Evolutionary conservation across 2,113 vertebrate species (phyloP), one percentile per base, ranked within the genome.

Genomic region (Dendrocopos noguchii): DNA sequence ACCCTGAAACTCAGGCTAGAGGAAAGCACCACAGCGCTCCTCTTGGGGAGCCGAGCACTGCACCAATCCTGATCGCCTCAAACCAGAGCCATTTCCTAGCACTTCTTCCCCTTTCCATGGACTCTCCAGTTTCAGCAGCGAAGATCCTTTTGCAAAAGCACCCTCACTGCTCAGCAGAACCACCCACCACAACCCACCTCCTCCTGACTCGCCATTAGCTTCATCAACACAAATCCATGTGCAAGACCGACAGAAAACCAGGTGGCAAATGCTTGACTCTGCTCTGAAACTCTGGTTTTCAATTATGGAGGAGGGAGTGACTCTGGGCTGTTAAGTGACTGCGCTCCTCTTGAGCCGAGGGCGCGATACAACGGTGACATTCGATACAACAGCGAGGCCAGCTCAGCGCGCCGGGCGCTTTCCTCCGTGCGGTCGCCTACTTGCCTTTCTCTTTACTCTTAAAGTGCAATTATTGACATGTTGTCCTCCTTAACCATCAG

Each of bases 401-500:
- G 79, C 44, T 9, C 80, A 29, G 87, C 1, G 2, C 4, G 75
- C 78, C 4, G 57, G 15, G 36, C 15, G 36, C 74, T 80, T 73
- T 66, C 9, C 60, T 29, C 75, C 2, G 21, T 5, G 14, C 20
- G 3, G 73, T 57, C 6, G 3, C 84, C 91, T 18, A 1, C 50
- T 77, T 72, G 57, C 91, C 87, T 78, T 63, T 34, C 81, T 53
- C 46, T 6, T 88, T 39, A 39, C 91, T 91, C 93, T 93, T 86
- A 94, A 92, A 94, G 46, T 34, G 47, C 74, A 90, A 82, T 96
- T 96, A 97, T 89, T 84, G 94, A 86, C 94, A 57, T 96, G 93
- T 90, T 93, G 0, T 1, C 90, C 91, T 86, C 87, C 95, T 94
- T 87, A 89, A 84, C 61, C 92, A 53, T 80, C 36, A 13, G 82